Base-by-base conservation (phyloP, 1,140 invertebrate genomes). In the Rhysida immarginata region DNA sequence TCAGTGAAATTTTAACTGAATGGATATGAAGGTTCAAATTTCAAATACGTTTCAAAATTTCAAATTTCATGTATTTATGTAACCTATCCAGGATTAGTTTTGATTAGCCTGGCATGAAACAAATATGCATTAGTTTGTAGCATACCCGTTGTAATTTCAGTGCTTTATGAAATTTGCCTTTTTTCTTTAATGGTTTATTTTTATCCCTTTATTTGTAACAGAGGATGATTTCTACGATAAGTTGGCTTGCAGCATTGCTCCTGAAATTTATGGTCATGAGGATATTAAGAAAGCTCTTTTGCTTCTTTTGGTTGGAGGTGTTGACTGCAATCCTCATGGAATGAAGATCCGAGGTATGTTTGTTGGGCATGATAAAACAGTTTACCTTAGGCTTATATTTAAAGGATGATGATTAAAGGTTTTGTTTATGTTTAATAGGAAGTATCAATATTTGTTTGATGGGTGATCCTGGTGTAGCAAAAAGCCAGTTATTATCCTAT, bases 381-480 rank as follows among this genome's bases (percentile, higher is more conserved):
- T 35, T 35, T 35, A 35, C 16, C 16, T 5, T 8, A 35, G 16
- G 29, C 29, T 35, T 35, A 35, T 35, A 8, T 5, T 8, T 16
- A 35, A 35, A 35, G 5, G 16, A 8, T 35, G 29, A 35, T 5
- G 29, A 35, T 35, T 35, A 35, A 8, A 46, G 44, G 8, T 46
- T 46, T 20, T 46, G 5, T 46, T 16, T 45, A 25, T 53, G 55
- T 52, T 49, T 68, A 69, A 54, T 53, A 83, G 82, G 93, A 24
- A 96, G 89, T 65, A 95, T 99, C 51, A 99, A 99, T 71, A 91
- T 99, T 58, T 96, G 95, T 67, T 70, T 99, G 59, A 99, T 99
- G 95, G 96, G 96, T 43, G 96, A 99, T 79, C 96, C 96, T 58
- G 96, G 96, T 65, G 96, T 99, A 25, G 96, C 96, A 8, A 99